phyloP scores from a whole-genome alignment of 2,888 invertebrate genomes.

The Catocala nupta region DNA sequence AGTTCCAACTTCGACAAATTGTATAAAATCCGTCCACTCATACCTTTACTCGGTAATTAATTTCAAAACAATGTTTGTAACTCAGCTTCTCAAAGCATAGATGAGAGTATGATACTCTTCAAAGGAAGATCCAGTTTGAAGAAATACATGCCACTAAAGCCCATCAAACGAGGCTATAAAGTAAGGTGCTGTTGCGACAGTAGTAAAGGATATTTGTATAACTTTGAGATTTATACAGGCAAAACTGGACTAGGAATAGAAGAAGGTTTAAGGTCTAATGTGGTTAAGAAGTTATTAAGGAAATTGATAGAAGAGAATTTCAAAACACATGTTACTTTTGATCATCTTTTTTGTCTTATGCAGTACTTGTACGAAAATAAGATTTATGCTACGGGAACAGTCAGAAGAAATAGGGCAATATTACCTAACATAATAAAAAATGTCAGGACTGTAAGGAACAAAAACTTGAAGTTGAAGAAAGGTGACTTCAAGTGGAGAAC shows the following conservation, averaged over 20 bases:
- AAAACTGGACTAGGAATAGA: conserved; percentile 16
- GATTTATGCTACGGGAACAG: conserved; percentile 20
- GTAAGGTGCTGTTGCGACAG: conserved; percentile 29
- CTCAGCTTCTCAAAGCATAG: no score
- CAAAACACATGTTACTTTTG: background rate
- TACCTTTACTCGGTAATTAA: no score
- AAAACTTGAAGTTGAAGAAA: conserved; percentile 40
- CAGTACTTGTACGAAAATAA: background rate
- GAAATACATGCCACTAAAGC: background rate
- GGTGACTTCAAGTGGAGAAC: conserved; percentile 50
- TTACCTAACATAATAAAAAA: conserved; percentile 43
- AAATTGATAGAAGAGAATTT: conserved; percentile 9
- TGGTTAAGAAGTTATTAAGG: conserved; percentile 10
- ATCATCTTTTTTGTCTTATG: no score
- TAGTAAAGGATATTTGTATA: conserved; percentile 26
- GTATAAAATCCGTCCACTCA: no score
- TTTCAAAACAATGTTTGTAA: no score
- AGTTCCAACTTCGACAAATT: no score
- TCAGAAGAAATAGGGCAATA: conserved; percentile 30
- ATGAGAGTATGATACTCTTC: no score
- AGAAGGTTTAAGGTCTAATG: conserved; percentile 9
- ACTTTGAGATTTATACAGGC: conserved; percentile 30
- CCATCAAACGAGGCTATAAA: conserved; percentile 5
- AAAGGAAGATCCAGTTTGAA: no score
- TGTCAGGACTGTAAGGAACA: background rate